phyloP scores from a whole-genome alignment of 30 jellyfish, hydroid and myxozoan genomes.

The Chironex yamaguchii region DNA sequence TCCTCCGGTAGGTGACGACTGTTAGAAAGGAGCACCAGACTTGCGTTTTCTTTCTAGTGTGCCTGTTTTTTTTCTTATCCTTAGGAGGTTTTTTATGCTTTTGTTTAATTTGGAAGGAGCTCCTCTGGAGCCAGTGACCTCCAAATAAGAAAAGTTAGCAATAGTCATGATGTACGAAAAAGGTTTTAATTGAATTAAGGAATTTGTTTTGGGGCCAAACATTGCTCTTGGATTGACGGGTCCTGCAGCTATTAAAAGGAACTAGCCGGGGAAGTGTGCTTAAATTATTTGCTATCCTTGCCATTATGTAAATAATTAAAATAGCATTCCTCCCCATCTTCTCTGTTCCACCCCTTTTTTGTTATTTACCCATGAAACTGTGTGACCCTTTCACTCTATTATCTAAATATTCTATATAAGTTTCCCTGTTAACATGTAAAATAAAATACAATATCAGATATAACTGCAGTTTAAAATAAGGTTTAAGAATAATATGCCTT shows the following conservation, averaged over 20 bases:
- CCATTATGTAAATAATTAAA: slow-evolving; percentile 12
- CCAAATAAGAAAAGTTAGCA: slow-evolving; percentile 25
- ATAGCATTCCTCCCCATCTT: slow-evolving; percentile 1
- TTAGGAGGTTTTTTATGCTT: slow-evolving; percentile 16
- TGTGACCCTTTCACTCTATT: slow-evolving; percentile 13
- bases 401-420: neutral
- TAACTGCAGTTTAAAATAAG: neutral
- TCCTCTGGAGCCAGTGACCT: slow-evolving; percentile 20
- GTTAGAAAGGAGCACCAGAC: neutral
- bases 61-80: neutral
- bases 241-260: slow-evolving; percentile 3
- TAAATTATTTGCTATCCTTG: slow-evolving; percentile 26
- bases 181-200: neutral
- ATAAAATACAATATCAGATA: neutral
- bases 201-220: neutral
- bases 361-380: slow-evolving; percentile 14
- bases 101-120: neutral
- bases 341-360: slow-evolving; percentile 21
- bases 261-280: slow-evolving; percentile 30
- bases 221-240: slow-evolving; percentile 33
- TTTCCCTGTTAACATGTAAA: neutral
- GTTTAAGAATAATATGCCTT: neutral
- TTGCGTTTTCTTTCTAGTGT: slow-evolving; percentile 28
- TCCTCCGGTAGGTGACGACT: neutral
- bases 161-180: neutral